Base-by-base conservation (phyloP, 2,888 invertebrate species). In the Hyalella azteca region DNA sequence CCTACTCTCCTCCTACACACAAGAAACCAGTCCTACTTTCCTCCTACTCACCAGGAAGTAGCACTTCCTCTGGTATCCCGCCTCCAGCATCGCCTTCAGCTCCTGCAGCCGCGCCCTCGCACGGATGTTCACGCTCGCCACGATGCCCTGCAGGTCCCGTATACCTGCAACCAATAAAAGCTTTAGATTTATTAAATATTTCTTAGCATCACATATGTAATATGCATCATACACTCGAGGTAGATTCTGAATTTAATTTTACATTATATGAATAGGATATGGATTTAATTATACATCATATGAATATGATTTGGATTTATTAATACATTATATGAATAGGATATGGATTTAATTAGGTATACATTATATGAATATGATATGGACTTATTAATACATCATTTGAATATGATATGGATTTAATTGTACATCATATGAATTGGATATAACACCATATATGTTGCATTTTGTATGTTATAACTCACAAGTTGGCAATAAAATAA, bases 121-220 rank as follows among this genome's bases (percentile, higher is more conserved):
- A n/a, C 82, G 78, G n/a, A 79, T 82, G 77, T 82, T 79, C 3
- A 82, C 82, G 66, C 80, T 80, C 39, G 80, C 80, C 4, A 82
- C 60, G 77, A 82, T 82, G 32, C 82, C 60, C 15, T 80, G 39
- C 19, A 82, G 60, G 78, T 82, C 82, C 11, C 78, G 48, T 45
- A 82, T 78, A 2, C 80, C 80, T 66, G 66, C 11, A 19, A 19
- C n/a, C n/a, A n/a, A n/a, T n/a, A n/a, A n/a, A n/a, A n/a, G n/a
- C n/a, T n/a, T n/a, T n/a, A n/a, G n/a, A n/a, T n/a, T n/a, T n/a
- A n/a, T n/a, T n/a, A n/a, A n/a, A n/a, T n/a, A n/a, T n/a, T n/a
- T n/a, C n/a, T n/a, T n/a, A n/a, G n/a, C n/a, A n/a, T n/a, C n/a
- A n/a, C n/a, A n/a, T n/a, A n/a, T n/a, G n/a, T n/a, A n/a, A n/a